Percentiles rank a stretch among this genome's conserved stretches.
These are phyloP conservation scores for Drosophila virilis DNA, from an alignment of 1,140 invertebrate genomes.

Conservation along the genomic window DNA sequence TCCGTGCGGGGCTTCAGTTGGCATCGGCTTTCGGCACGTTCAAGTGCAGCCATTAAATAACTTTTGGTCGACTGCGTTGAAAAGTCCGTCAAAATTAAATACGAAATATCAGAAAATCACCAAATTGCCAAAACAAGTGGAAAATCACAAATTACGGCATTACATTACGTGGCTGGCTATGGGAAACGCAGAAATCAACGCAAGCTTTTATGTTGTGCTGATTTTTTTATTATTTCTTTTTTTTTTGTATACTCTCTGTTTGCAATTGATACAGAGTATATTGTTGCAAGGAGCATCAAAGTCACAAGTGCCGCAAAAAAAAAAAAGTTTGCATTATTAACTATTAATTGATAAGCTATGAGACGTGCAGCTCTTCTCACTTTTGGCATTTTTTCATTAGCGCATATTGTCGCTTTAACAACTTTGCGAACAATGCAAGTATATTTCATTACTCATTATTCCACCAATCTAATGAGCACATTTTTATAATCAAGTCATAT, in stretches of 20 bases:
- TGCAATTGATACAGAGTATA: neutral
- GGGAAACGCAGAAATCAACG: conserved; percentile 43
- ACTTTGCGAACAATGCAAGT: no score
- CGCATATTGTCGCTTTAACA: no score
- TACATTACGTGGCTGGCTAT: conserved; percentile 52
- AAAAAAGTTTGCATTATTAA: no score
- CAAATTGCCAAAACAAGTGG: conserved; percentile 78
- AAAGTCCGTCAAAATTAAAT: conserved; percentile 71
- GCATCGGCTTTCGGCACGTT: conserved; percentile 60
- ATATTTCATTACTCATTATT: no score
- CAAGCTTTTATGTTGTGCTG: conserved; percentile 16
- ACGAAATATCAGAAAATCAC: conserved; percentile 67
- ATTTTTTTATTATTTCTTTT: conserved; percentile 32
- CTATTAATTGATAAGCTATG: no score
- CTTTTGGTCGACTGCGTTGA: conserved; percentile 63
- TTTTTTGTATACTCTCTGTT: neutral
- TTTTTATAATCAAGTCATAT: no score
- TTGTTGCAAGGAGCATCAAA: no score
- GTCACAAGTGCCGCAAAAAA: no score
- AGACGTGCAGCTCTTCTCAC: no score
- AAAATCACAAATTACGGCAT: conserved; percentile 69
- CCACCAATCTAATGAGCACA: no score
- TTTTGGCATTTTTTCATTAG: no score
- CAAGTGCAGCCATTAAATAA: conserved; percentile 79
- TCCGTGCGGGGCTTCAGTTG: conserved; percentile 1